A percentile compares a stretch with the other conserved stretches of the same genome.
Conservation (phyloP, 2,113 vertebrate species). For the Apus apus region DNA sequence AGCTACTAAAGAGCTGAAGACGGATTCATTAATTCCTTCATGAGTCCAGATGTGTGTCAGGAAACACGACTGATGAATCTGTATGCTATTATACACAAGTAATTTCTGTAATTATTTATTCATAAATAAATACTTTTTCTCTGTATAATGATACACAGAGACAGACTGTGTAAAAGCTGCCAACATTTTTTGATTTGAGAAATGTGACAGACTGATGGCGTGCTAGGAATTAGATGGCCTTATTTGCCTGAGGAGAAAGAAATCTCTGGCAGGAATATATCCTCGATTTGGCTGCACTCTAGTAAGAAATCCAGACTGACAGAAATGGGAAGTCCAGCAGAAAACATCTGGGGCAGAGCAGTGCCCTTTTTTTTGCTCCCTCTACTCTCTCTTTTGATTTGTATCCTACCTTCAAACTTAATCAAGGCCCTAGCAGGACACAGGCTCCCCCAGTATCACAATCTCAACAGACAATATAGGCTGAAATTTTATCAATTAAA, state of each 20-base stretch:
- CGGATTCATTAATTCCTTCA: neutral
- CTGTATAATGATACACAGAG: neutral
- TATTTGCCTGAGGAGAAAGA: neutral
- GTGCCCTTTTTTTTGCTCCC: too few relatives aligned
- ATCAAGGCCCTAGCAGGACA: neutral
- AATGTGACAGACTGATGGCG: neutral
- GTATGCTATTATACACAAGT: rapidly evolving
- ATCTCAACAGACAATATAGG: neutral
- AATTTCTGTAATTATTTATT: neutral
- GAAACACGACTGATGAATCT: neutral
- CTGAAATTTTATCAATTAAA: neutral
- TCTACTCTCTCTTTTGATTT: neutral
- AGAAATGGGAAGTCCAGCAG: neutral
- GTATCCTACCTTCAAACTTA: neutral
- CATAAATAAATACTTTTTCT: neutral
- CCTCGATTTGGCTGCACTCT: neutral
- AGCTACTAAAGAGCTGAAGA: neutral
- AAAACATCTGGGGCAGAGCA: neutral
- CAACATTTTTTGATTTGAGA: neutral
- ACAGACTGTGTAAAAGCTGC: neutral
- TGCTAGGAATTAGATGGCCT: neutral
- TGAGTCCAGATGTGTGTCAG: neutral
- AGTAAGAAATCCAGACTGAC: neutral
- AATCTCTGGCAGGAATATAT: neutral
- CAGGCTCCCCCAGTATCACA: neutral